These are phyloP conservation scores for Scarus forsteni DNA, from an alignment of 2,797 vertebrate species.

Conservation along the genomic window DNA sequence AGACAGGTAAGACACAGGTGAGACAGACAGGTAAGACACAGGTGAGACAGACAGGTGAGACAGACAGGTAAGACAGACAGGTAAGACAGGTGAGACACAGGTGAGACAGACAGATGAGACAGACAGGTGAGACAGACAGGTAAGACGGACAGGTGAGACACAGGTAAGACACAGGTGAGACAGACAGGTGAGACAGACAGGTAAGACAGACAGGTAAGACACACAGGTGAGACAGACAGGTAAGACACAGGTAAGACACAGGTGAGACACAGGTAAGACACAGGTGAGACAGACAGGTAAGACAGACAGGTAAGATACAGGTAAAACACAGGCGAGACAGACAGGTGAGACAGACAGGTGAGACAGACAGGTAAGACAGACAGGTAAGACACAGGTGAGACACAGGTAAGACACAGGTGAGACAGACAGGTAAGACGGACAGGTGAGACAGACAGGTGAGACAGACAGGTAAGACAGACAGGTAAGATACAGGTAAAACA, in stretches of 20 bases:
- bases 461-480: conserved; percentile 68
- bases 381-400: conserved; percentile 63
- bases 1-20: too few species aligned
- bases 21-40: too few species aligned
- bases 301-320: too few species aligned
- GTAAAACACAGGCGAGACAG: conserved; percentile 71
- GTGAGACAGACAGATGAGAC: too few species aligned
- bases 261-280: conserved; percentile 81
- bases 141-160: conserved; percentile 35
- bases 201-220: conserved; percentile 68
- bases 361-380: conserved; percentile 71
- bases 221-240: conserved; percentile 78
- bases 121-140: too few species aligned
- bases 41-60: too few species aligned
- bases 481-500: too few species aligned
- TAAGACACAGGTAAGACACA: conserved; percentile 66
- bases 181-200: conserved; percentile 76
- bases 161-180: conserved; percentile 75
- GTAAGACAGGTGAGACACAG: too few species aligned
- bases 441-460: conserved; percentile 72
- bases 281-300: conserved; percentile 75
- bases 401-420: conserved; percentile 80
- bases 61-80: too few species aligned
- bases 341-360: conserved; percentile 79
- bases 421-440: conserved; percentile 73